Evolutionary conservation across 1,140 invertebrate species (phyloP), one percentile per base, ranked within the genome.

Genomic region (Bradysia coprophila): DNA sequence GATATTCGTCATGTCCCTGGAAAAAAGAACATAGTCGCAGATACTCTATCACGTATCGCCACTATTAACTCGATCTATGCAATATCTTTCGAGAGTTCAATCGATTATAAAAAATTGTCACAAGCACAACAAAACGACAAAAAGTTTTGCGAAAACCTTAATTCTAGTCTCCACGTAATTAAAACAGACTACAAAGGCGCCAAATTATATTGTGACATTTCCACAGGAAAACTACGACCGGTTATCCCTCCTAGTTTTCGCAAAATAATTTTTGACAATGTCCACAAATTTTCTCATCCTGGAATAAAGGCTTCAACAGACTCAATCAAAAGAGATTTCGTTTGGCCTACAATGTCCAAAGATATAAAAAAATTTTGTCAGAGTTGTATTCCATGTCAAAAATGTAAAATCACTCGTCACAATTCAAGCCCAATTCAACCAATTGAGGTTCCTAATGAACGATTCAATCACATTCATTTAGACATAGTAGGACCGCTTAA

Each of bases 321-420:
- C 19, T 24, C 52, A 0, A 42, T 59, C 3, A 34, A 40, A 4
- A 2, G 41, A 19, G 20, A 44, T 19, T 59, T 43, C 36, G 45
- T 59, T 19, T 60, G 59, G 56, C 56, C 54, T 0, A n/a, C 16
- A 3, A 51, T 62, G 40, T 43, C 46, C 2, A 46, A 41, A 23
- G 51, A 60, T 40, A 43, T 22, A 8, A 28, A 28, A 8, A 8
- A 6, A 6, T 28, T 6, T 6, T 8, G 6, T 28, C 6, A 28
- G 13, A 8, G 24, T 4, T 59, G 55, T 38, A 21, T 53, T 3
- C 13, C 42, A 4, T 57, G 55, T 39, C 54, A 62, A 47, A 38
- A 41, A 36, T 10, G 45, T 5, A 61, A 62, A 43, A 47, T 61
- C 19, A 2, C 45, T 43, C 34, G 40, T 22, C 16, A 40, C 8